Evolutionary conservation across 2,797 vertebrate genomes (phyloP), one percentile per base, ranked within the genome.

Genomic region (Sitta carolinensis): DNA sequence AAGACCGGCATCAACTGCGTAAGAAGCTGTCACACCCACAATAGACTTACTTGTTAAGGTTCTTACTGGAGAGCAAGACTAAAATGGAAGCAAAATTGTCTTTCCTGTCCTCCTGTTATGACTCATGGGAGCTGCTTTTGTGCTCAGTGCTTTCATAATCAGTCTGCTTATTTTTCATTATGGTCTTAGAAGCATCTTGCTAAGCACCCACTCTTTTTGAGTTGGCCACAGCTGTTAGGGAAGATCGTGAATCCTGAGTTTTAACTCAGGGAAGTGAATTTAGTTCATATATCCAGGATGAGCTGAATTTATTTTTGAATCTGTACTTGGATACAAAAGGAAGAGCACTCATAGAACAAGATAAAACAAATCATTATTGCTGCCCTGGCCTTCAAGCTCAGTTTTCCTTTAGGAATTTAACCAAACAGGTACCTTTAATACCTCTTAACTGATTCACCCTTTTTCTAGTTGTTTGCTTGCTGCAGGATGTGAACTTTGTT

Each of bases 41-140:
- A 10, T 1, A 86, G 70, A 48, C 11, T 4, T 16, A 38, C 48
- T 93, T 89, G 47, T 86, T 86, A 66, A 90, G 72, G 88, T 27
- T 94, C 80, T 84, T 78, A 45, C 20, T 8, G 22, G 59, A 78
- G 77, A 86, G 51, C 52, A 87, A 38, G 70, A 88, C 77, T 79
- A 82, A 95, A 96, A 89, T 91, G 93, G 95, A 90, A 95, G 76
- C 91, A 90, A 93, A 94, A 90, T 86, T 93, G 69, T 84, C 91
- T 95, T 94, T 93, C 87, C 93, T 94, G 79, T 94, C 74, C 90
- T 93, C 70, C 81, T 75, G 40, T 75, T 91, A 84, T 94, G 94
- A 95, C 59, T 96, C 90, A 95, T 91, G 70, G 83, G 70, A 90
- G 45, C 91, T 84, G 80, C 90, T 94, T 94, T 94, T 95, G 89